These are phyloP conservation scores for Cheirogaleus major DNA, from an alignment of 2,797 vertebrate species.

Conservation along the genomic window DNA sequence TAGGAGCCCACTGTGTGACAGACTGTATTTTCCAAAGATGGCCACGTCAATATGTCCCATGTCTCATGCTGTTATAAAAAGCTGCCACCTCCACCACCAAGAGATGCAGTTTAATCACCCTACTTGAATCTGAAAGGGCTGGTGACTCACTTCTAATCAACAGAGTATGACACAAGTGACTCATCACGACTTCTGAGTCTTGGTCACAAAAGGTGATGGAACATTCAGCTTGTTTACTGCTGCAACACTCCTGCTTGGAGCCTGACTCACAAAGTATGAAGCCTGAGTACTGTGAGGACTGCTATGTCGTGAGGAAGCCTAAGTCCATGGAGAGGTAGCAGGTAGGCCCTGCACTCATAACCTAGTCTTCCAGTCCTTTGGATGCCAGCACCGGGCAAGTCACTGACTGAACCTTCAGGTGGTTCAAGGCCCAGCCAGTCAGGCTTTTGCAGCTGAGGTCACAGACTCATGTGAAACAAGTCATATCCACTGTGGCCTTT, in stretches of 20 bases:
- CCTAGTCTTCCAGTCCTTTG: not conserved
- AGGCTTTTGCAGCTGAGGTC: not conserved
- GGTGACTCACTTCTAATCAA: constrained; percentile 40
- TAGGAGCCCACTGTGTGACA: not conserved
- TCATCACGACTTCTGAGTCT: not conserved
- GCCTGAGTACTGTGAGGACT: not conserved
- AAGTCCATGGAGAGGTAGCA: not conserved
- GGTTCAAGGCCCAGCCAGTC: not conserved
- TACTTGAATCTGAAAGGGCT: not conserved
- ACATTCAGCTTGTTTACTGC: not conserved
- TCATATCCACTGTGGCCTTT: not conserved
- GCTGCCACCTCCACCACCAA: not conserved
- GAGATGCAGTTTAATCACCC: not conserved
- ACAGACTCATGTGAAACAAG: not conserved
- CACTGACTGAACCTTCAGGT: not conserved
- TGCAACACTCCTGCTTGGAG: not conserved
- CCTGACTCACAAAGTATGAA: not conserved
- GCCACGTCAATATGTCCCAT: not conserved
- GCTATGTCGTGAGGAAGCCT: not conserved
- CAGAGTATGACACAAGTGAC: not conserved
- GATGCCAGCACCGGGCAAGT: not conserved
- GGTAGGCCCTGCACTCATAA: no score
- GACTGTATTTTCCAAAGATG: not conserved
- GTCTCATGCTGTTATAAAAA: not conserved
- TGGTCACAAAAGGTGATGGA: not conserved